These are phyloP conservation scores for Lindbergichthys nudifrons DNA, from an alignment of 2,797 vertebrate genomes.

Conservation along the genomic window DNA sequence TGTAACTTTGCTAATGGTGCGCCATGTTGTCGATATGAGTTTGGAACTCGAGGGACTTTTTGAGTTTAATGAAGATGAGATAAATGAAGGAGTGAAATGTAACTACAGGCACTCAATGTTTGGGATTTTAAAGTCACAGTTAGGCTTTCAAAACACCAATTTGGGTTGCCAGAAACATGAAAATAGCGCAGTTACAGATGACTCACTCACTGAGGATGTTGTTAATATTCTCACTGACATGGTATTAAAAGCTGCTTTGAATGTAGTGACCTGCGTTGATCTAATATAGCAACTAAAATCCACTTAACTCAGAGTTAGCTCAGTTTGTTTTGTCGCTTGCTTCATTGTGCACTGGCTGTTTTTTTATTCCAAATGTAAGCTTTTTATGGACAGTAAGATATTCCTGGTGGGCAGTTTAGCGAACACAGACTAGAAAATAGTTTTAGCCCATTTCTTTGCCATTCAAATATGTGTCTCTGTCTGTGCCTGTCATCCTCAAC, in stretches of 20 bases:
- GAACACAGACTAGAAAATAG: not conserved
- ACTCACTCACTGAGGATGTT: slow-evolving; percentile 40
- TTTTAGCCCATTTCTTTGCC: slow-evolving; percentile 8
- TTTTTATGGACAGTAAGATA: not conserved
- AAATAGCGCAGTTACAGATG: slow-evolving; percentile 26
- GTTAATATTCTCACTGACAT: slow-evolving; percentile 38
- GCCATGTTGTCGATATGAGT: not conserved
- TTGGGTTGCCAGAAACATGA: slow-evolving; percentile 33
- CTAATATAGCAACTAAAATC: slow-evolving; percentile 29
- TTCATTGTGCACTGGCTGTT: not conserved
- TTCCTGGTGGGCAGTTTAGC: slow-evolving; percentile 1
- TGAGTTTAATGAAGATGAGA: slow-evolving; percentile 10
- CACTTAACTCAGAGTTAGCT: not conserved
- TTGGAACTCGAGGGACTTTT: slow-evolving; percentile 8
- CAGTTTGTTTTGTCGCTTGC: not conserved
- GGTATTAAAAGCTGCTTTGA: slow-evolving; percentile 43
- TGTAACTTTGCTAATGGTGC: not conserved
- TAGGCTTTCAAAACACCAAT: slow-evolving; percentile 9
- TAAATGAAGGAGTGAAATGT: not conserved
- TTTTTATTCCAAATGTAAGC: not conserved
- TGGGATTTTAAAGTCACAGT: not conserved
- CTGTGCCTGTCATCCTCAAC: slow-evolving; percentile 19
- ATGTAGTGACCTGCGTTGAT: slow-evolving; percentile 31
- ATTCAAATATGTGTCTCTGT: slow-evolving; percentile 10
- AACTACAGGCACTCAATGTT: slow-evolving; percentile 7